A percentile compares a stretch with the other conserved stretches of the same genome.
Conservation (phyloP, 1,140 invertebrate genomes). For the Oryctes rhinoceros region DNA sequence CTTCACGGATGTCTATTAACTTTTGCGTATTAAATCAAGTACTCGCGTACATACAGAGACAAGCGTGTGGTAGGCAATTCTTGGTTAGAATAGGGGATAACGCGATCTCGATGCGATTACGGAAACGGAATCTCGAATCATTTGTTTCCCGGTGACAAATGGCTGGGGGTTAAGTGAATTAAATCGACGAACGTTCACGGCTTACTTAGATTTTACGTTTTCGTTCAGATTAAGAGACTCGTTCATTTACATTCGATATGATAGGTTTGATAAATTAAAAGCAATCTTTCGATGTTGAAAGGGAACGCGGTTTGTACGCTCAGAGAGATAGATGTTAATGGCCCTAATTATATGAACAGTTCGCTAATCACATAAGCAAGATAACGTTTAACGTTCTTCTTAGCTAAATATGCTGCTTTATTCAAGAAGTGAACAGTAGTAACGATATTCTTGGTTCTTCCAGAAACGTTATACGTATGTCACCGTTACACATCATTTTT, state of each 20-base stretch:
- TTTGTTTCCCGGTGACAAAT: conserved; percentile 13
- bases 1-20: neutral
- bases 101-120: conserved; percentile 2
- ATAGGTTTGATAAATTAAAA: no score
- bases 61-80: neutral
- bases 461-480: no score
- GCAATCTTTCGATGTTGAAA: no score
- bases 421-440: no score
- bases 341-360: no score
- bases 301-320: no score
- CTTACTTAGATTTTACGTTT: neutral
- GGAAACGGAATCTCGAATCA: conserved; percentile 6
- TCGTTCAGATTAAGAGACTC: conserved; percentile 1
- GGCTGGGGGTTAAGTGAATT: neutral
- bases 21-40: conserved; percentile 9
- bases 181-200: conserved; percentile 7
- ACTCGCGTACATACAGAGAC: neutral
- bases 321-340: no score
- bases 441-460: no score
- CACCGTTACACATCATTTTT: no score
- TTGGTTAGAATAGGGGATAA: neutral
- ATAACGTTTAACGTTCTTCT: no score
- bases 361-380: no score
- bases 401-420: no score
- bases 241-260: neutral